Percentiles rank a stretch among this genome's conserved stretches.
Conservation (phyloP, 2,888 invertebrate genomes). For the Drosophila anceps region DNA sequence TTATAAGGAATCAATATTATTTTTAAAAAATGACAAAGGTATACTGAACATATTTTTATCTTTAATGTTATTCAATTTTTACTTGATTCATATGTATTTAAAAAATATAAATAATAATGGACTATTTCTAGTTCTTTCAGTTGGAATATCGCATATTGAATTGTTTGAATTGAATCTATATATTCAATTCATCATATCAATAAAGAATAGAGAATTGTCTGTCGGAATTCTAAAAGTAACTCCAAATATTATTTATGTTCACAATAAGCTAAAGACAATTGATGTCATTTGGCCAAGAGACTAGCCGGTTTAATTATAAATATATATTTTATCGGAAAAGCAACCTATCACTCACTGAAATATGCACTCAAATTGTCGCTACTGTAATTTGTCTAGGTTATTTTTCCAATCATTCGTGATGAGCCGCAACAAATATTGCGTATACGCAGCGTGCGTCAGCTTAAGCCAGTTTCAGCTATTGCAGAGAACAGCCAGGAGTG, state of each 20-base stretch:
- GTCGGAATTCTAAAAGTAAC: not conserved
- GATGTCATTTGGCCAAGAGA: too few relatives aligned
- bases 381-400: slow-evolving; percentile 2
- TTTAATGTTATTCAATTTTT: too few relatives aligned
- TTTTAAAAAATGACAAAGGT: too few relatives aligned
- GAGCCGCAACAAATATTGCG: slow-evolving; percentile 38
- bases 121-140: too few relatives aligned
- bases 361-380: not conserved
- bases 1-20: too few relatives aligned
- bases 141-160: too few relatives aligned
- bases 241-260: not conserved
- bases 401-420: slow-evolving; percentile 13
- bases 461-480: slow-evolving; percentile 18
- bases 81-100: too few relatives aligned
- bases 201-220: too few relatives aligned
- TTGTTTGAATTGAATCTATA: too few relatives aligned
- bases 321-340: not conserved
- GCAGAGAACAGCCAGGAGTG: not conserved
- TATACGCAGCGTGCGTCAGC: slow-evolving; percentile 36
- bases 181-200: too few relatives aligned
- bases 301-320: not conserved
- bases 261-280: not conserved
- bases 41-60: too few relatives aligned
- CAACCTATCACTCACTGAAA: not conserved
- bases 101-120: too few relatives aligned